Conservation (phyloP, 1,140 invertebrate genomes). For the Caerostris extrusa region DNA sequence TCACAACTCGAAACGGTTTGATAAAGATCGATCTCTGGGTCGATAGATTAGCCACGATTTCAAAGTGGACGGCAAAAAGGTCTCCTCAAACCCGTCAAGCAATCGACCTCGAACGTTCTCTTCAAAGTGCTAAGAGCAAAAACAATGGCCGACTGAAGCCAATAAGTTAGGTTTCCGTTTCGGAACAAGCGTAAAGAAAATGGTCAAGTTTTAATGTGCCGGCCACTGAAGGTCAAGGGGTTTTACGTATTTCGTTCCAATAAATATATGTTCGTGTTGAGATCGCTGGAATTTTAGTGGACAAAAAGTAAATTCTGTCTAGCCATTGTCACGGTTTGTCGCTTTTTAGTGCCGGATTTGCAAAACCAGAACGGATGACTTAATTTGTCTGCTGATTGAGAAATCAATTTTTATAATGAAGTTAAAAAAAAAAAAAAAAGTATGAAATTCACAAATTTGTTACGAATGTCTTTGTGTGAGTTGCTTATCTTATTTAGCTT, state of each 20-base stretch:
- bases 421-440: not conserved
- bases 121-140: not conserved
- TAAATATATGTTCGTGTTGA: not conserved
- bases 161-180: not conserved
- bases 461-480: too few relatives aligned
- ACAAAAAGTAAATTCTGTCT: constrained; percentile 5
- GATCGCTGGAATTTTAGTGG: not conserved
- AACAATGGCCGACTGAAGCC: not conserved
- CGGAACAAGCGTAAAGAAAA: not conserved
- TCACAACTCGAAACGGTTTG: not conserved
- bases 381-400: not conserved
- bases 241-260: not conserved
- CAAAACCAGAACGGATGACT: not conserved
- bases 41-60: not conserved
- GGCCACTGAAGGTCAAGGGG: constrained; percentile 22
- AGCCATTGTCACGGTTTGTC: not conserved
- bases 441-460: not conserved
- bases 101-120: constrained; percentile 23
- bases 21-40: not conserved
- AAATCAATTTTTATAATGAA: not conserved
- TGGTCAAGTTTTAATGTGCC: not conserved
- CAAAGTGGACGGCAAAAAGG: not conserved
- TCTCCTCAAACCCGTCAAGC: not conserved
- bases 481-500: too few relatives aligned
- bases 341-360: not conserved